Percentiles rank a stretch among this genome's conserved stretches.
phyloP scores from a whole-genome alignment of 2,888 invertebrate genomes.

The Agrochola lychnidis region DNA sequence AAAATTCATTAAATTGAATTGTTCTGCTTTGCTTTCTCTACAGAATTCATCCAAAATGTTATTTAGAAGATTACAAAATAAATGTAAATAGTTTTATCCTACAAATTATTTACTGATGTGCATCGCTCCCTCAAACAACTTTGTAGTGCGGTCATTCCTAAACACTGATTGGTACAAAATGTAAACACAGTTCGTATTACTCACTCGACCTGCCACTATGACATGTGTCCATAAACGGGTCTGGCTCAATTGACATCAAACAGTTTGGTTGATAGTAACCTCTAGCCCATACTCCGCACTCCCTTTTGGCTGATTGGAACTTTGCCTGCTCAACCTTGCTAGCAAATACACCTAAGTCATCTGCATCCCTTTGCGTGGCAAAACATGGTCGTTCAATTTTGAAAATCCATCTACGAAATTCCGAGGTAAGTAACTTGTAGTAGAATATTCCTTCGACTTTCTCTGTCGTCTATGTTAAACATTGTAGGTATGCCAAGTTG shows the following conservation, averaged over 20 bases:
- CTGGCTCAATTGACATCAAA: slow-evolving; percentile 38
- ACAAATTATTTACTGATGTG: not conserved
- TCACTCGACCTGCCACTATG: slow-evolving; percentile 13
- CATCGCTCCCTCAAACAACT: not conserved
- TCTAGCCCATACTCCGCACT: not conserved
- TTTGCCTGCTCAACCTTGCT: slow-evolving; percentile 25
- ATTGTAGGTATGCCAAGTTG: slow-evolving; percentile 10
- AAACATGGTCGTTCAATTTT: not conserved
- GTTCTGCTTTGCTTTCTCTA: not conserved
- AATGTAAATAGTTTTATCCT: not conserved
- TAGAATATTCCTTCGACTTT: slow-evolving; percentile 11
- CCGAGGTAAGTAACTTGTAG: slow-evolving; percentile 3
- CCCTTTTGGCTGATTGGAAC: slow-evolving; percentile 23
- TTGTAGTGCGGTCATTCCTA: not conserved
- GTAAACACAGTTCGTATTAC: not conserved
- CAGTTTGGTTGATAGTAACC: not conserved
- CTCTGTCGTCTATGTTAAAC: slow-evolving; percentile 21
- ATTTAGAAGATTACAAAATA: not conserved
- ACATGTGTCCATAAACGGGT: not conserved
- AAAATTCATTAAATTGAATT: not conserved
- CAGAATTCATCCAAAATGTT: not conserved
- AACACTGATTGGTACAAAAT: slow-evolving; percentile 1
- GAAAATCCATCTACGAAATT: not conserved
- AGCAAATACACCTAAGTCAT: slow-evolving; percentile 24
- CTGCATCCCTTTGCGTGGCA: not conserved